Evolutionary conservation across 2,888 invertebrate species (phyloP).

Genomic region (Lithosia quadra): DNA sequence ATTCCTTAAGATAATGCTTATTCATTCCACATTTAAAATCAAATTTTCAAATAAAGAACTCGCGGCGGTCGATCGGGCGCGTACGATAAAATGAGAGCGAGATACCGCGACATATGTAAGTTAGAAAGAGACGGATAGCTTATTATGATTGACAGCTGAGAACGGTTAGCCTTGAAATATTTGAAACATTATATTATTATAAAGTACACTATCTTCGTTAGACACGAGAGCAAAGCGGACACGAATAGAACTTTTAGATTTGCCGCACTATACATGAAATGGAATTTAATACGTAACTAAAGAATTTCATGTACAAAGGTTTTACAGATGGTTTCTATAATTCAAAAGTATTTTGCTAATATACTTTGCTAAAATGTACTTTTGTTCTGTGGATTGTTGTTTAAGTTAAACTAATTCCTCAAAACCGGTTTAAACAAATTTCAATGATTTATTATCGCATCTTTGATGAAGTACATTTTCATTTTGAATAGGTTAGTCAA

Average conservation of each 20-base stretch:
- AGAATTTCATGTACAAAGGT: constrained; percentile 31
- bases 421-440: not conserved
- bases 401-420: not conserved
- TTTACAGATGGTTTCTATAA: not conserved
- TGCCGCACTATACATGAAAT: constrained; percentile 38
- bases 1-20: constrained; percentile 86
- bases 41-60: constrained; percentile 86
- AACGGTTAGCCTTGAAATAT: constrained; percentile 87
- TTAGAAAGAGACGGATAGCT: constrained; percentile 80
- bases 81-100: constrained; percentile 69
- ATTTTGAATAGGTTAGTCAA: not conserved
- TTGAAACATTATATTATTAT: constrained; percentile 87
- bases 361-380: not conserved
- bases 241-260: constrained; percentile 51
- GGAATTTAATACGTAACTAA: constrained; percentile 35
- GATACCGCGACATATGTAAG: constrained; percentile 64
- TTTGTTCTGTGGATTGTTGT: not conserved
- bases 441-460: not conserved
- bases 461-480: not conserved
- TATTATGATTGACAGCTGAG: constrained; percentile 87
- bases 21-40: constrained; percentile 87
- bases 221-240: constrained; percentile 77
- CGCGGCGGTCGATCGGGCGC: constrained; percentile 79
- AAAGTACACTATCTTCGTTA: constrained; percentile 85
- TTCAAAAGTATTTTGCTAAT: not conserved